These are phyloP conservation scores for Volucella inflata DNA, from an alignment of 2,888 invertebrate species.

Conservation along the genomic window DNA sequence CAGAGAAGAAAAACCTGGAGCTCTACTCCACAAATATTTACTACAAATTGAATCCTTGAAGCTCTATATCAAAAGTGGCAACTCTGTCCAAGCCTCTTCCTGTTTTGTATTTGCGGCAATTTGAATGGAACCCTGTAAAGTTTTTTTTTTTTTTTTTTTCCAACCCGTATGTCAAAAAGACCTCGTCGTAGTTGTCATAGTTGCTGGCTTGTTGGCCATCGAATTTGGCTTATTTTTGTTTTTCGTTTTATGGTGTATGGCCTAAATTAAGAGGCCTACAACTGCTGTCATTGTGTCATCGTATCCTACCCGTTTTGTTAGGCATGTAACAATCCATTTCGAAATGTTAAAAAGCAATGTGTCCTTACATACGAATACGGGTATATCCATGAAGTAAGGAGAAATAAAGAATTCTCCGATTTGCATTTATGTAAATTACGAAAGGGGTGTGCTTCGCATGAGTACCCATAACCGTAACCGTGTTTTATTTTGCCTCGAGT, in stretches of 20 bases:
- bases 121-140: constrained; percentile 60
- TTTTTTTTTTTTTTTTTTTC: constrained; percentile 26
- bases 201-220: constrained; percentile 53
- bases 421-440: constrained; percentile 72
- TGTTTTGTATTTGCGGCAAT: constrained; percentile 53
- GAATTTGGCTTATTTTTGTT: constrained; percentile 33
- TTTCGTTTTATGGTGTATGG: constrained; percentile 57
- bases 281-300: constrained; percentile 5
- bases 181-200: constrained; percentile 33
- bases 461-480: constrained; percentile 61
- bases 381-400: constrained; percentile 1
- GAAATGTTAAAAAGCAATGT: constrained; percentile 34
- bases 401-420: constrained; percentile 45
- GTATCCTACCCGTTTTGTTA: neutral
- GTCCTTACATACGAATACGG: neutral
- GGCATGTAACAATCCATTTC: constrained; percentile 32
- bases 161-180: neutral
- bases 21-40: too few species aligned
- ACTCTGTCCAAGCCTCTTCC: neutral
- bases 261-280: constrained; percentile 60
- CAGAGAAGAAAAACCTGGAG: too few species aligned
- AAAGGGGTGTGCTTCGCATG: constrained; percentile 67
- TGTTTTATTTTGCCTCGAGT: constrained; percentile 50
- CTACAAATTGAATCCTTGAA: too few species aligned
- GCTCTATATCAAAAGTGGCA: too few species aligned